These are phyloP conservation scores for Tachypleus tridentatus DNA, from an alignment of 1,140 invertebrate species.

Conservation along the genomic window DNA sequence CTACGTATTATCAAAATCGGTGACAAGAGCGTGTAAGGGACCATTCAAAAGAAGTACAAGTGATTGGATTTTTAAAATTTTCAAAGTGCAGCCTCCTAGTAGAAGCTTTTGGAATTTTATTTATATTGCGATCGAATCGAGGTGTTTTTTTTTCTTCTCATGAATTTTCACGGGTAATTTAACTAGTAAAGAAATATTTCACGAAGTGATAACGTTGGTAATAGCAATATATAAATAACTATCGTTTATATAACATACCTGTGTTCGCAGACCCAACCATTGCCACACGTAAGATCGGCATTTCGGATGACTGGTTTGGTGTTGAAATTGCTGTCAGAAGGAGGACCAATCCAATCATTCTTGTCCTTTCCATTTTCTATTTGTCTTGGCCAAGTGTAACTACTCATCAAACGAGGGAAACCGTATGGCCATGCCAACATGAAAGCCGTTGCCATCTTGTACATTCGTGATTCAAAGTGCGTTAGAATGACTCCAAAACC, in stretches of 20 bases:
- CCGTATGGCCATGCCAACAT: constrained; percentile 66
- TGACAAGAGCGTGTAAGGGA: too few species aligned
- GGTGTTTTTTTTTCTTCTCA: too few species aligned
- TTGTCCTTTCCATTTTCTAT: constrained; percentile 21
- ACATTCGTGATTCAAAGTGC: constrained; percentile 40
- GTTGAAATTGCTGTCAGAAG: constrained; percentile 41
- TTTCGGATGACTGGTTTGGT: constrained; percentile 50
- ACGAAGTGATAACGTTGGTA: too few species aligned
- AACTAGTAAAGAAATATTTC: too few species aligned
- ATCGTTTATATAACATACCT: constrained; percentile 23
- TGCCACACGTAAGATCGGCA: constrained; percentile 51
- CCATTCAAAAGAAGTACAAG: too few species aligned
- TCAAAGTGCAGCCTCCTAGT: too few species aligned
- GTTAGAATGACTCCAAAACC: constrained; percentile 42
- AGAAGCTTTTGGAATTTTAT: too few species aligned
- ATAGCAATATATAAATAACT: too few species aligned
- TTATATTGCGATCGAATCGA: too few species aligned
- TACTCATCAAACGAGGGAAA: constrained; percentile 59
- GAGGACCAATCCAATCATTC: constrained; percentile 31
- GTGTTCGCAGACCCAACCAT: constrained; percentile 82
- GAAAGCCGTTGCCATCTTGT: constrained; percentile 51
- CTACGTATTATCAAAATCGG: too few species aligned
- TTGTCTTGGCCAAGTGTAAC: constrained; percentile 38
- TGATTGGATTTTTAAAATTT: too few species aligned
- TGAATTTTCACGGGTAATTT: too few species aligned